A percentile compares a stretch with the other conserved stretches of the same genome.
Evolutionary conservation across 2,888 invertebrate species (phyloP).

Genomic region (Petrophora chlorosata): DNA sequence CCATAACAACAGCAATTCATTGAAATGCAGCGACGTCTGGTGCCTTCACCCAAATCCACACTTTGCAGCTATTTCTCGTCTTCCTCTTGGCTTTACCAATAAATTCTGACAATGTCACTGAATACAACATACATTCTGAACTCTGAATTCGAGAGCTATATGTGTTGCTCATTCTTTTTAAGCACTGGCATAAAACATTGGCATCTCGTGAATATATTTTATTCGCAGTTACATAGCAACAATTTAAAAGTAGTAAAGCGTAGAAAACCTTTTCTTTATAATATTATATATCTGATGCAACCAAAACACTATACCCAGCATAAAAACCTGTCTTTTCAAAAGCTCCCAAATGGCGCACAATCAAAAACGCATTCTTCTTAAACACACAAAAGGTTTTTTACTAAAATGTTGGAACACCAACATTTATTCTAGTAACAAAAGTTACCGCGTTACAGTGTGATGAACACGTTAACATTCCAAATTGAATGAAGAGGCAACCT

Average conservation of each 20-base stretch:
- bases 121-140: conserved; percentile 37
- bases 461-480: conserved; percentile 32
- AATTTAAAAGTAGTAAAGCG: no score
- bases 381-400: conserved; percentile 28
- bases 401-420: conserved; percentile 24
- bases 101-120: conserved; percentile 61
- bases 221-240: no score
- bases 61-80: conserved; percentile 48
- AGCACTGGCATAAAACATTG: no score
- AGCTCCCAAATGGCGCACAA: conserved; percentile 27
- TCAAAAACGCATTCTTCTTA: conserved; percentile 34
- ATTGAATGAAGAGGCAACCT: conserved; percentile 30
- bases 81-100: conserved; percentile 48
- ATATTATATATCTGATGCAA: no score
- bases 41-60: conserved; percentile 52
- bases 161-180: no score
- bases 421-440: conserved; percentile 26
- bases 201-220: no score
- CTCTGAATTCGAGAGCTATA: not conserved
- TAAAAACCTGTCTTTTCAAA: conserved; percentile 19
- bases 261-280: no score
- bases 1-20: conserved; percentile 53
- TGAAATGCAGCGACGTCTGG: conserved; percentile 49
- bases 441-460: conserved; percentile 29
- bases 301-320: not conserved